Evolutionary conservation across 2,888 invertebrate genomes (phyloP).

Genomic region (Sphaerophoria rueppellii): DNA sequence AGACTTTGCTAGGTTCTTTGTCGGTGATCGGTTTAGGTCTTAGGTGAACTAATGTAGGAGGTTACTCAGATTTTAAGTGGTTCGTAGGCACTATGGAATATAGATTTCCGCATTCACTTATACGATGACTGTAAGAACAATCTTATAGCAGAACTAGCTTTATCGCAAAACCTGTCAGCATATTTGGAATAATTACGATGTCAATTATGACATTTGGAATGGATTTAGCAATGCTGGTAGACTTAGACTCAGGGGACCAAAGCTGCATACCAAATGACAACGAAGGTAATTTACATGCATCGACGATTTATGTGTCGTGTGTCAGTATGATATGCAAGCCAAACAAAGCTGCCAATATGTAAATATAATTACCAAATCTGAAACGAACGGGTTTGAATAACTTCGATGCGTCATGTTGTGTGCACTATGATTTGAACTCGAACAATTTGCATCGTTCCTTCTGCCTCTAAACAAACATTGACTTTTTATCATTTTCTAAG

Average conservation of each 20-base stretch:
- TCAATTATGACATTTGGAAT: constrained; percentile 65
- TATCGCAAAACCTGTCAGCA: constrained; percentile 5
- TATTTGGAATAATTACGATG: constrained; percentile 50
- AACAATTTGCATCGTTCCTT: too few relatives aligned
- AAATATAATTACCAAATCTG: too few relatives aligned
- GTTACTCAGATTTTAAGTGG: constrained; percentile 9
- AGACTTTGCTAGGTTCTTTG: constrained; percentile 46
- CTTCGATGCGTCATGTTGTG: too few relatives aligned
- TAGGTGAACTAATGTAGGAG: constrained; percentile 41
- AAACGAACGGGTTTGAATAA: too few relatives aligned
- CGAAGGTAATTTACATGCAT: too few relatives aligned
- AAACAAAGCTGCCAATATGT: too few relatives aligned
- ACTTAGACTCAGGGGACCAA: constrained; percentile 5
- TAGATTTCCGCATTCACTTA: constrained; percentile 65
- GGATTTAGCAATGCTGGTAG: not conserved
- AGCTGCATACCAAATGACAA: too few relatives aligned
- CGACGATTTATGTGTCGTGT: too few relatives aligned
- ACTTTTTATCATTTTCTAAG: too few relatives aligned
- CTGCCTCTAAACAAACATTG: too few relatives aligned
- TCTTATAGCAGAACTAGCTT: not conserved
- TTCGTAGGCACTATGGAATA: constrained; percentile 49
- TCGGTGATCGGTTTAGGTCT: constrained; percentile 24
- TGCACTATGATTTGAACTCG: too few relatives aligned
- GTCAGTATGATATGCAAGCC: too few relatives aligned
- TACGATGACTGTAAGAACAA: constrained; percentile 47